These are phyloP conservation scores for Platanista minor DNA, from an alignment of 2,113 vertebrate genomes.

Conservation along the genomic window DNA sequence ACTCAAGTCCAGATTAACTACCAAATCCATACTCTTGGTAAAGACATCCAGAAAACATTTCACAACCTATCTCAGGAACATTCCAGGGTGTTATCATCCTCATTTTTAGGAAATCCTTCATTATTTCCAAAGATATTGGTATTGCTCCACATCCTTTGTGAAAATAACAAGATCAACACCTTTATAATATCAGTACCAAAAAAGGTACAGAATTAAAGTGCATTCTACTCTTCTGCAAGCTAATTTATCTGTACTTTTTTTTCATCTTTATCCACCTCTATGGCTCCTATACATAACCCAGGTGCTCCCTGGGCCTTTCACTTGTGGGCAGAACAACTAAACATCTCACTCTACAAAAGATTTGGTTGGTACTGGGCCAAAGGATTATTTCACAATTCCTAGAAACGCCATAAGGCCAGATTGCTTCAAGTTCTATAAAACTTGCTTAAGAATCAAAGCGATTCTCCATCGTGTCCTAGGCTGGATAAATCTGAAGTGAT, in stretches of 20 bases:
- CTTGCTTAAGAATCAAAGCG: not conserved
- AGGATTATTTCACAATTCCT: not conserved
- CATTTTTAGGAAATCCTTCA: not conserved
- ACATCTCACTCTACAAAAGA: not conserved
- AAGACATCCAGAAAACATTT: not conserved
- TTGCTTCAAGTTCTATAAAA: not conserved
- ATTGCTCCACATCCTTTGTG: not conserved
- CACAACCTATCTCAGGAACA: not conserved
- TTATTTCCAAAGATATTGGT: not conserved
- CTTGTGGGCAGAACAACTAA: not conserved
- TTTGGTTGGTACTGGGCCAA: not conserved
- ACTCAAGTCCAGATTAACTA: not conserved
- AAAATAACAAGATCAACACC: not conserved
- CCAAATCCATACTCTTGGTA: not conserved
- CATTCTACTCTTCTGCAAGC: not conserved
- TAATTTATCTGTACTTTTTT: not conserved
- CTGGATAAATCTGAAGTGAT: not conserved
- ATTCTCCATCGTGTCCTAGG: not conserved
- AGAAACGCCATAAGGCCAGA: not conserved
- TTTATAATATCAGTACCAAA: not conserved
- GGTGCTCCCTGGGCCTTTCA: not conserved
- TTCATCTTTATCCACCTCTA: not conserved
- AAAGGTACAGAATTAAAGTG: not conserved
- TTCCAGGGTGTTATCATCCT: not conserved
- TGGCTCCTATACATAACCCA: not conserved